These are phyloP conservation scores for Poliocrania exsul DNA, from an alignment of 2,797 vertebrate genomes.

Conservation along the genomic window DNA sequence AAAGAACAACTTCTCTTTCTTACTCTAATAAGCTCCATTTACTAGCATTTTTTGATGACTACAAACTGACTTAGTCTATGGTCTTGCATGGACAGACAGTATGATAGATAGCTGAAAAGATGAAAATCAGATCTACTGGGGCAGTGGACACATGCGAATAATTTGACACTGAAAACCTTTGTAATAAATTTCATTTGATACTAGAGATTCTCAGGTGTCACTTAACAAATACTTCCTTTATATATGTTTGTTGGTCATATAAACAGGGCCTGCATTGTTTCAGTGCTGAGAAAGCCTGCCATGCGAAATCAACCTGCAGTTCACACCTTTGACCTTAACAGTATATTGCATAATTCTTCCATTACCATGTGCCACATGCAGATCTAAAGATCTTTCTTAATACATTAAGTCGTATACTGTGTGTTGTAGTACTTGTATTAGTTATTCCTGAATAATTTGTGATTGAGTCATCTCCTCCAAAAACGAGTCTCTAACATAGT, in stretches of 20 bases:
- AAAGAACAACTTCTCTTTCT: background rate
- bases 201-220: background rate
- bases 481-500: background rate
- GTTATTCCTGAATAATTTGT: background rate
- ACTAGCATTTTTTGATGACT: background rate
- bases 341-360: background rate
- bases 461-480: background rate
- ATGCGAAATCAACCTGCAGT: background rate
- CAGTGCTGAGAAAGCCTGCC: background rate
- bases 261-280: slow-evolving; percentile 30
- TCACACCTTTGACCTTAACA: background rate
- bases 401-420: background rate
- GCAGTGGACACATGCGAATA: background rate
- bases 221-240: background rate
- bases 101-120: background rate
- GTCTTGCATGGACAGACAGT: background rate
- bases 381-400: background rate
- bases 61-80: background rate
- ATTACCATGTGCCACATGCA: background rate
- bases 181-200: background rate
- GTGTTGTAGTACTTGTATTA: background rate
- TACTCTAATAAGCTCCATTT: background rate
- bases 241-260: background rate
- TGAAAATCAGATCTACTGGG: background rate
- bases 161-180: background rate